These are phyloP conservation scores for Sarcophaga variegata DNA, from an alignment of 2,888 invertebrate genomes.

Conservation along the genomic window DNA sequence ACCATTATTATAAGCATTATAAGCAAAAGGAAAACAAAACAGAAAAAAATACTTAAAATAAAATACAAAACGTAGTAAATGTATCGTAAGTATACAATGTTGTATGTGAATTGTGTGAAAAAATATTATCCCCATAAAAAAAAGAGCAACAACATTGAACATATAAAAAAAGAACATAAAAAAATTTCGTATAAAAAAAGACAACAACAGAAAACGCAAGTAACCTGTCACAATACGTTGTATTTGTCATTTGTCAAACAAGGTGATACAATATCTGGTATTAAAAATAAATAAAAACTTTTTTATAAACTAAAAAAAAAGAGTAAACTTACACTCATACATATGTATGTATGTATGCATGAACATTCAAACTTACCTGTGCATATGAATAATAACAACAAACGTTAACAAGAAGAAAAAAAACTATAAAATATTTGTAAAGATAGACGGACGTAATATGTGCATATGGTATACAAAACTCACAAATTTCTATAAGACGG, in stretches of 20 bases:
- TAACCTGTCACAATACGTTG: constrained; percentile 81
- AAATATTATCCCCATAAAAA: neutral
- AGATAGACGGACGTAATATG: constrained; percentile 6
- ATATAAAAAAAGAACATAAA: constrained; percentile 45
- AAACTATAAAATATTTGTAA: neutral
- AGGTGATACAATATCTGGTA: constrained; percentile 70
- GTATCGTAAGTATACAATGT: neutral
- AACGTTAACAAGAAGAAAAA: neutral
- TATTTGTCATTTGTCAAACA: constrained; percentile 80
- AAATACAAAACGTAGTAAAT: neutral
- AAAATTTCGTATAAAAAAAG: constrained; percentile 19
- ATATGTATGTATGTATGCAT: neutral
- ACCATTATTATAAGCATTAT: constrained; percentile 62
- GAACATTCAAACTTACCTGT: neutral
- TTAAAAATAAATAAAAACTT: constrained; percentile 39
- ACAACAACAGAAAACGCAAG: constrained; percentile 73
- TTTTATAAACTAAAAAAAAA: neutral
- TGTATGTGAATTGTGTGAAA: constrained; percentile 52
- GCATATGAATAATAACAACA: neutral
- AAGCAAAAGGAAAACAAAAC: neutral
- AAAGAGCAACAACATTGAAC: constrained; percentile 18
- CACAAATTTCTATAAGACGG: neutral
- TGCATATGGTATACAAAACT: neutral
- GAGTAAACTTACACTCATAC: too few relatives aligned
- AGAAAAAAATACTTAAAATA: neutral